Percentiles rank a stretch among this genome's conserved stretches.
Evolutionary conservation across 2,113 vertebrate species (phyloP).

Genomic region (Lophochroa leadbeateri): DNA sequence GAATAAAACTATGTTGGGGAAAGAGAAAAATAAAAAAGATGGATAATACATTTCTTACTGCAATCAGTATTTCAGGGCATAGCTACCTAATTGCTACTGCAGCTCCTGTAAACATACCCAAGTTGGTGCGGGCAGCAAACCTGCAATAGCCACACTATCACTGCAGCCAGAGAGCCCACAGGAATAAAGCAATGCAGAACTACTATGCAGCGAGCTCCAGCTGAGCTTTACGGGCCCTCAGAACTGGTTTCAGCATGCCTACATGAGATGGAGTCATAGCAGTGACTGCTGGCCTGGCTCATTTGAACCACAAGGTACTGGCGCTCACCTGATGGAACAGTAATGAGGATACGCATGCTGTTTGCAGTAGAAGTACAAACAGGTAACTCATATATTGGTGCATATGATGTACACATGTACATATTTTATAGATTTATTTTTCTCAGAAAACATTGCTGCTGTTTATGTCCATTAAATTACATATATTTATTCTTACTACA

Average conservation of each 20-base stretch:
- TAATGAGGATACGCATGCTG: not conserved
- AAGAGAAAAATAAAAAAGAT: not conserved
- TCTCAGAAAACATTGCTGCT: slow-evolving; percentile 59
- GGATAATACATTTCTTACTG: not conserved
- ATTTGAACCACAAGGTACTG: not conserved
- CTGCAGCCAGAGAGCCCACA: not conserved
- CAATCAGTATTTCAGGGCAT: not conserved
- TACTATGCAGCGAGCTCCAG: not conserved
- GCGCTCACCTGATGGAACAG: not conserved
- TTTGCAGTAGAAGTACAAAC: not conserved
- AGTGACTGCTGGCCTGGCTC: rapidly evolving
- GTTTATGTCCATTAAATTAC: slow-evolving; percentile 54
- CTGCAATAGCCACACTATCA: rapidly evolving
- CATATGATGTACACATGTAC: slow-evolving; percentile 40
- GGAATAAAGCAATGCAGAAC: not conserved
- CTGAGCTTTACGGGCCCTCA: not conserved
- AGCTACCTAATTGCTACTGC: not conserved
- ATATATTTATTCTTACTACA: slow-evolving; percentile 36
- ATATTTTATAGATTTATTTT: slow-evolving; percentile 59
- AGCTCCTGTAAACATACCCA: not conserved
- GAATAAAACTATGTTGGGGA: not conserved
- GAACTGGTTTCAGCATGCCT: not conserved
- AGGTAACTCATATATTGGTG: not conserved
- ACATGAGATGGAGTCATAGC: rapidly evolving
- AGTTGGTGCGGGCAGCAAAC: rapidly evolving